A percentile compares a stretch with the other conserved stretches of the same genome.
Conservation (phyloP, 2,797 vertebrate species). For the Mormyrus proboscirostris region DNA sequence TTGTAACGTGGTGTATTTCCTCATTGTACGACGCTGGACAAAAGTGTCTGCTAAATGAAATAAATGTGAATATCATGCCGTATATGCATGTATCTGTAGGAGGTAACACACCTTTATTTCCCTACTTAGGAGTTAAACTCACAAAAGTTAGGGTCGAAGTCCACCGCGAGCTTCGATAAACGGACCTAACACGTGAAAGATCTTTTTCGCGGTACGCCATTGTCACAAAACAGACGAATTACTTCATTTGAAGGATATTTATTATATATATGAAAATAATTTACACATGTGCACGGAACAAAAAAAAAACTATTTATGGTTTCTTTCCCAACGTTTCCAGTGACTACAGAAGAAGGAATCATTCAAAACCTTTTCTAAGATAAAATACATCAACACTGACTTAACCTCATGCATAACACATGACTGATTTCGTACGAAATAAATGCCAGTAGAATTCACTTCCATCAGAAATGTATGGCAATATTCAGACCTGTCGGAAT, state of each 20-base stretch:
- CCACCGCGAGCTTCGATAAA: background rate
- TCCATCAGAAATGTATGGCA: constrained; percentile 31
- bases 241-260: constrained; percentile 22
- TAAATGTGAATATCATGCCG: background rate
- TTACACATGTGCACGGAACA: constrained; percentile 35
- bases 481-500: constrained; percentile 26
- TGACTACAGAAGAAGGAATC: constrained; percentile 24
- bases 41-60: background rate
- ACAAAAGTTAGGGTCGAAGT: background rate
- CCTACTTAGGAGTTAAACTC: background rate
- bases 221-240: background rate
- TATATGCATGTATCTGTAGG: background rate
- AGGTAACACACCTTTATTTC: background rate
- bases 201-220: background rate
- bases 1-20: background rate
- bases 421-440: constrained; percentile 39
- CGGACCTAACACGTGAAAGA: background rate
- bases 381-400: constrained; percentile 35
- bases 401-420: constrained; percentile 41
- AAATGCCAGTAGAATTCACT: constrained; percentile 29
- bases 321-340: background rate
- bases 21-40: background rate
- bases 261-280: constrained; percentile 38
- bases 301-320: constrained; percentile 22
- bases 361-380: constrained; percentile 26